Conservation (phyloP, 2,797 vertebrate genomes). For the Trachops cirrhosus region DNA sequence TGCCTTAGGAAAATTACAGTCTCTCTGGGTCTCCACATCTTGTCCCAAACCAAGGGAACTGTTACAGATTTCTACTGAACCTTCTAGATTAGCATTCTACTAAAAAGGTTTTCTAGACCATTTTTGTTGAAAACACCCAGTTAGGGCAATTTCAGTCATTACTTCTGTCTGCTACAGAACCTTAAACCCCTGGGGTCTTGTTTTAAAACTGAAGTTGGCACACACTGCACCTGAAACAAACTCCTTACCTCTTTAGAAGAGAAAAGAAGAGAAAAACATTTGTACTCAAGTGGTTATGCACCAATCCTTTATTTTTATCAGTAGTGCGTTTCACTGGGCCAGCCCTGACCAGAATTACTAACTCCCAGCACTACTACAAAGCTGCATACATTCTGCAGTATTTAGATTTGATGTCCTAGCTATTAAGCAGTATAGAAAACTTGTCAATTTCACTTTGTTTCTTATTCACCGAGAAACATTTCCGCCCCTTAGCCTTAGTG, state of each 20-base stretch:
- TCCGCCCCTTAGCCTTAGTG: neutral
- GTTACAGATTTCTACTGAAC: neutral
- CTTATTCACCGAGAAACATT: neutral
- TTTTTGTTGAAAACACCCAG: neutral
- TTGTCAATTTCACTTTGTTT: conserved; percentile 7
- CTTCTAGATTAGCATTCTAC: neutral
- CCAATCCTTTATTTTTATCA: neutral
- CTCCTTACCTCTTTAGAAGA: neutral
- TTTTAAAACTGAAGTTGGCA: neutral
- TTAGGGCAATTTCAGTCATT: neutral
- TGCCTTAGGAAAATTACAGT: neutral
- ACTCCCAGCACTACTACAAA: neutral
- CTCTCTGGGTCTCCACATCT: neutral
- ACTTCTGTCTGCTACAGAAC: neutral
- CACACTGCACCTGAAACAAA: neutral
- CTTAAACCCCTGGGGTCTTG: neutral
- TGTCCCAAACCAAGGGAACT: neutral
- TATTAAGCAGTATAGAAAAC: neutral
- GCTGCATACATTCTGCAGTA: neutral
- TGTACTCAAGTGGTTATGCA: neutral
- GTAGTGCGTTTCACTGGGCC: neutral
- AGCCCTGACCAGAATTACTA: neutral
- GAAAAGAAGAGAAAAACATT: neutral
- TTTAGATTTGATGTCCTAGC: neutral
- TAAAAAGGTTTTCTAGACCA: neutral